phyloP scores from a whole-genome alignment of 2,888 invertebrate species.

The Drosophila nigricruria region DNA sequence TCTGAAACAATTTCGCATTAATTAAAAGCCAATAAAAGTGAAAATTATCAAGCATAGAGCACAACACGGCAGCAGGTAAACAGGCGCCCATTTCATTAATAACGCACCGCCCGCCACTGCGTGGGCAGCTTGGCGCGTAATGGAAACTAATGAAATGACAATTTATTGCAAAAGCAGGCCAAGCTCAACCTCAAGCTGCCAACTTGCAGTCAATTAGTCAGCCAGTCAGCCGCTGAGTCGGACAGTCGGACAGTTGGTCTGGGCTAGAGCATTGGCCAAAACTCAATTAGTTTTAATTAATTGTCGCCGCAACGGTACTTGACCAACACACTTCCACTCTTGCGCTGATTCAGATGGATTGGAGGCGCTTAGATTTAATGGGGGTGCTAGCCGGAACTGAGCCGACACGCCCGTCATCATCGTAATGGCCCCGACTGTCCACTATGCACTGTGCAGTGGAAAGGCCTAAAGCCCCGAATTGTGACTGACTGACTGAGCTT shows the following conservation, averaged over 20 bases:
- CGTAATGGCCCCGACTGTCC: slow-evolving; percentile 28
- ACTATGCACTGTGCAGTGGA: not conserved
- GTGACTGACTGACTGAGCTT: slow-evolving; percentile 36
- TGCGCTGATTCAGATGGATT: slow-evolving; percentile 68
- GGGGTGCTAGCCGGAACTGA: slow-evolving; percentile 39
- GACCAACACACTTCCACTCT: slow-evolving; percentile 32
- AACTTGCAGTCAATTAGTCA: slow-evolving; percentile 29
- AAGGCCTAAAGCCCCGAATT: slow-evolving; percentile 34
- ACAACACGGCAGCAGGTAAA: slow-evolving; percentile 47
- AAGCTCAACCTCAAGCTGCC: slow-evolving; percentile 7
- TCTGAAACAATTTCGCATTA: slow-evolving; percentile 66
- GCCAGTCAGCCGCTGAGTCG: slow-evolving; percentile 11
- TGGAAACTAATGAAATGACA: slow-evolving; percentile 74
- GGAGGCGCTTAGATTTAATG: slow-evolving; percentile 58
- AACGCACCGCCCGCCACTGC: slow-evolving; percentile 28
- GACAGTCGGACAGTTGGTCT: not conserved
- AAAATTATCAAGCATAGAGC: slow-evolving; percentile 50
- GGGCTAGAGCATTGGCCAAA: slow-evolving; percentile 30
- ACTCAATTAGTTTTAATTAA: slow-evolving; percentile 78
- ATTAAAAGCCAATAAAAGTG: slow-evolving; percentile 72
- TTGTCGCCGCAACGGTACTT: slow-evolving; percentile 68
- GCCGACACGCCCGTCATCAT: slow-evolving; percentile 34
- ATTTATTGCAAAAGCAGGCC: slow-evolving; percentile 58
- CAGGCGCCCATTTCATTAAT: slow-evolving; percentile 49
- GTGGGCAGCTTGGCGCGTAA: slow-evolving; percentile 59